phyloP scores from a whole-genome alignment of 2,113 vertebrate genomes.

The Silurus glanis region DNA sequence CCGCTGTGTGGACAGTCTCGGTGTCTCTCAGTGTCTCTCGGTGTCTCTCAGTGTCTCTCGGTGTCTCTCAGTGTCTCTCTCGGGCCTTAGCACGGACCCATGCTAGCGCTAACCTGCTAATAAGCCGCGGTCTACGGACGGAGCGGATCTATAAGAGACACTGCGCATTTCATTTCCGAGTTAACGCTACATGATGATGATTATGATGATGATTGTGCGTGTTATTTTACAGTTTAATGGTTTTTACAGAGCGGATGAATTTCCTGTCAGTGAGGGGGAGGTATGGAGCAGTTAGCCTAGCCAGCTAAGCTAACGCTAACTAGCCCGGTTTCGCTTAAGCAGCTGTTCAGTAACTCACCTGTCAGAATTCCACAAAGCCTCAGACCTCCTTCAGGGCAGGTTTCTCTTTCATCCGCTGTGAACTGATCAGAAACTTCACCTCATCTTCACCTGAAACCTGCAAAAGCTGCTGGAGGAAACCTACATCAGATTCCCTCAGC shows the following conservation, averaged over 20 bases:
- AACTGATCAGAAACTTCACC: not conserved
- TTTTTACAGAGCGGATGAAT: not conserved
- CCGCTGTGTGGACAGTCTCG: too few relatives aligned
- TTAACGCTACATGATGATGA: too few relatives aligned
- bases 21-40: too few relatives aligned
- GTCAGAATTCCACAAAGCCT: not conserved
- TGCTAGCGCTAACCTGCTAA: conserved; percentile 11
- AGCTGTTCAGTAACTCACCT: not conserved
- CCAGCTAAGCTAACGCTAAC: not conserved
- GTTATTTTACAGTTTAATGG: too few relatives aligned
- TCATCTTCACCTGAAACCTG: not conserved
- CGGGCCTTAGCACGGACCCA: not conserved
- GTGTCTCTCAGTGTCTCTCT: too few relatives aligned
- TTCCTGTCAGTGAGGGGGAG: not conserved
- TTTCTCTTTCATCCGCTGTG: conserved; percentile 11
- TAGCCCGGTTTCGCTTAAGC: not conserved
- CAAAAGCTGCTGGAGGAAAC: not conserved
- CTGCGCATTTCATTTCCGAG: too few relatives aligned
- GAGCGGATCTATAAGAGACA: too few relatives aligned
- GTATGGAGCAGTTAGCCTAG: not conserved
- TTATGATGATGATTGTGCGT: too few relatives aligned
- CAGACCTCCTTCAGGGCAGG: not conserved
- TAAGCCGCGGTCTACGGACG: not conserved
- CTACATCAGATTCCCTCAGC: not conserved
- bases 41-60: too few relatives aligned